These are phyloP conservation scores for Branchipolynoe longqiensis DNA, from an alignment of 2,888 invertebrate genomes.

Conservation along the genomic window DNA sequence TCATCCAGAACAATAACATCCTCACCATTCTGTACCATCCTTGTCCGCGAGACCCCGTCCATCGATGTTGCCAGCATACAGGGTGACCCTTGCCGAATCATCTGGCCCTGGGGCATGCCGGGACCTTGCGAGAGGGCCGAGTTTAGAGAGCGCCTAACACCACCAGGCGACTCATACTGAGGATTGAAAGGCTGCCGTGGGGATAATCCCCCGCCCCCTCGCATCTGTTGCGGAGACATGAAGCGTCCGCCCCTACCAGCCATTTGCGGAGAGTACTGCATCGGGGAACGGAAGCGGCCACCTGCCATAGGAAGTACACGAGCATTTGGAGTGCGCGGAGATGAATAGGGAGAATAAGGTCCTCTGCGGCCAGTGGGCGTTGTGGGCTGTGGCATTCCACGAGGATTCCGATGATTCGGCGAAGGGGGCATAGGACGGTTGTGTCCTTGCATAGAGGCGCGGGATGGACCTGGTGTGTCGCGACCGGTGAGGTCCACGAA, in stretches of 20 bases:
- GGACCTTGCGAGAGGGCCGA: not conserved
- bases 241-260: not conserved
- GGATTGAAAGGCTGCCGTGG: not conserved
- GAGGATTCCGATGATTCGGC: not conserved
- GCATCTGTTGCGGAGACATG: not conserved
- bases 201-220: not conserved
- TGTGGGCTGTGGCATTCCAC: not conserved
- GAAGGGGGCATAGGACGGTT: not conserved
- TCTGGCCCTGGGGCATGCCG: too few species aligned
- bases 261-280: not conserved
- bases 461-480: not conserved
- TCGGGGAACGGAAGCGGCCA: not conserved
- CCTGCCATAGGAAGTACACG: not conserved
- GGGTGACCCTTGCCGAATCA: too few species aligned
- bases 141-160: not conserved
- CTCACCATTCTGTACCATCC: not conserved
- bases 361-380: not conserved
- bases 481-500: slow-evolving; percentile 6
- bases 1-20: slow-evolving; percentile 11
- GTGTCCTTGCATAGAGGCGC: not conserved
- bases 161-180: not conserved
- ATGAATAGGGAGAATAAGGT: not conserved
- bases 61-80: not conserved
- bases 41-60: not conserved
- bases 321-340: not conserved